Base-by-base conservation (phyloP, 2,797 vertebrate genomes). In the Thaleichthys pacificus region DNA sequence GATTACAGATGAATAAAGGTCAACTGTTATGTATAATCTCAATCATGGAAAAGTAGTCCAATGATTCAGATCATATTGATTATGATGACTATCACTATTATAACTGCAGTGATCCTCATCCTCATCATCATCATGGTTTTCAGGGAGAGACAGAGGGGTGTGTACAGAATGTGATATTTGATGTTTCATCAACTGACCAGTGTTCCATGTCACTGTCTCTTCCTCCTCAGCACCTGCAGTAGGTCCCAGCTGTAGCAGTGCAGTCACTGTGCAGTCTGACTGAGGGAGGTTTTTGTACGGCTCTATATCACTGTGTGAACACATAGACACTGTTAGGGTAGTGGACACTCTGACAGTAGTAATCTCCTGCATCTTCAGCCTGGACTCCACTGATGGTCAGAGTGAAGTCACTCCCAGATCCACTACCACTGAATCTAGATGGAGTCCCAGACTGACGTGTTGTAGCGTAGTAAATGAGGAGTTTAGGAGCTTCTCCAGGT, bases 331-430 rank as follows among this genome's bases (percentile, higher is more conserved):
- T 0, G 24, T 51, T 3, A 21, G 64, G 62, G 0, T 0, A 26
- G 26, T 26, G 26, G 0, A 26, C 2, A 26, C 26, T 26, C 26
- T 26, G 26, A 26, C 26, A 26, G 61, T 69, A 76, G 57, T 81
- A 81, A 72, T 76, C 26, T 71, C 60, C 76, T 61, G 73, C 38
- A 65, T 79, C 80, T 80, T 77, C 78, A 80, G 73, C 0, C 71
- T 75, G 73, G 49, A 82, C 68, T 77, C 73, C 76, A 70, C 70
- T 75, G 80, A 82, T 82, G 73, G 58, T 77, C 71, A 82, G 73
- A 76, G 56, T 71, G 72, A 70, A 78, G 24, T 72, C 56, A 66
- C 35, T 38, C 14, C 35, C 49, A 67, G 62, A 57, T 70, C 76
- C 73, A 69, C 65, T 61, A 51, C 75, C 71, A 71, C 47, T 74